These are phyloP conservation scores for Tragelaphus scriptus DNA, from an alignment of 2,113 vertebrate species.

Conservation along the genomic window DNA sequence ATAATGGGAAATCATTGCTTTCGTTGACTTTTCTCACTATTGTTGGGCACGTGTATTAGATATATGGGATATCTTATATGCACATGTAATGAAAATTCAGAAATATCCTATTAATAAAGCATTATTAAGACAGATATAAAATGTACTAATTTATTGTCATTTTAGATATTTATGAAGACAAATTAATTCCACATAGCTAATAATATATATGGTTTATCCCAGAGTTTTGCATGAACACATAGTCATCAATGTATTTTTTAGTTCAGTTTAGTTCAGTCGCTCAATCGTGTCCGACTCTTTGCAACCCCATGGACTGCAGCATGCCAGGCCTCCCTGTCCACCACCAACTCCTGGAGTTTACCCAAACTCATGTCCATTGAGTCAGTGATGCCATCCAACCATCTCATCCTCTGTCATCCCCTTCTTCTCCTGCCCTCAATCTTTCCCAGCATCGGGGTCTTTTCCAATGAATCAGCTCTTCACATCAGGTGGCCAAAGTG, in stretches of 20 bases:
- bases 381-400: neutral
- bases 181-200: neutral
- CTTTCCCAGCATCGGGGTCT: neutral
- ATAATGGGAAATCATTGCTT: neutral
- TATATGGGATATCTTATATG: neutral
- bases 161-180: neutral
- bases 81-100: neutral
- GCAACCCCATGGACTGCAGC: neutral
- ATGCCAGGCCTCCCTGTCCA: neutral
- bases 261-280: neutral
- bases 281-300: rapidly evolving
- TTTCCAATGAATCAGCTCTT: neutral
- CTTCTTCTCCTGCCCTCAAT: neutral
- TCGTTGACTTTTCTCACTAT: neutral
- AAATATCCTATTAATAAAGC: neutral
- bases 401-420: neutral
- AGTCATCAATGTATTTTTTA: neutral
- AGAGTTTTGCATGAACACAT: neutral
- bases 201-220: neutral
- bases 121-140: neutral
- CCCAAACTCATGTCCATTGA: neutral
- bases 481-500: neutral
- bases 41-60: neutral
- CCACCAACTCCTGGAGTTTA: neutral
- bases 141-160: neutral